Evolutionary conservation across 1,140 invertebrate species (phyloP), one percentile per base, ranked within the genome.

Genomic region (Drosophila sulfurigaster): DNA sequence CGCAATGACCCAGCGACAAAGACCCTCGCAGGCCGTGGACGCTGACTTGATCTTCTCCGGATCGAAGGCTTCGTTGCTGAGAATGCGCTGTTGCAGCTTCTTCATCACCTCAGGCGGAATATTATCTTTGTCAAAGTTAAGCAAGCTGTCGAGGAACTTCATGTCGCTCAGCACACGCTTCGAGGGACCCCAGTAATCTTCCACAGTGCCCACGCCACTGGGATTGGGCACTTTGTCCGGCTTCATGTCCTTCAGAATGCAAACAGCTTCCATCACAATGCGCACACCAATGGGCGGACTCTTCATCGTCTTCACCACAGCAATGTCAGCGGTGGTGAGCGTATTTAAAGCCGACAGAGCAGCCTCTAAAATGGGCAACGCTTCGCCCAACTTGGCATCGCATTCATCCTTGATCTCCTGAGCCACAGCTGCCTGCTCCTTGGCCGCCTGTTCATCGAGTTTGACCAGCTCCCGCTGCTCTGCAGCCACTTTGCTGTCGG

Each of bases 241-340:
- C 45, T 92, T 93, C 13, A 92, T 78, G 7, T 92, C 98, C 93
- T 98, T 96, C 73, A 99, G 94, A 78, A 99, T 97, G 89, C 98
- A 99, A 72, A 99, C 95, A 59, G 97, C 97, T 93, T 99, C 98
- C 97, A 99, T 98, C 1, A 99, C 98, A 60, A 99, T 94, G 86
- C 96, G 97, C 4, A 99, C 97, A 65, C 96, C 97, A 86, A 96
- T 95, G 0, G 99, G 98, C 1, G 99, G 99, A 94, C 96, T 98
- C 93, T 99, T 99, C 98, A 99, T 99, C 1, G 98, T 96, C 94
- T 99, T 99, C 3, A 99, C 97, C 48, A 98, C 95, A 30, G 97
- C 97, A 57, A 99, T 98, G 93, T 99, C 99, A 13, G 96, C 94
- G 3, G 96, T 95, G 43, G 98, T 99, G 3, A 99, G 94, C 0